phyloP scores from a whole-genome alignment of 2,113 vertebrate species.

The Daphoenositta chrysoptera region DNA sequence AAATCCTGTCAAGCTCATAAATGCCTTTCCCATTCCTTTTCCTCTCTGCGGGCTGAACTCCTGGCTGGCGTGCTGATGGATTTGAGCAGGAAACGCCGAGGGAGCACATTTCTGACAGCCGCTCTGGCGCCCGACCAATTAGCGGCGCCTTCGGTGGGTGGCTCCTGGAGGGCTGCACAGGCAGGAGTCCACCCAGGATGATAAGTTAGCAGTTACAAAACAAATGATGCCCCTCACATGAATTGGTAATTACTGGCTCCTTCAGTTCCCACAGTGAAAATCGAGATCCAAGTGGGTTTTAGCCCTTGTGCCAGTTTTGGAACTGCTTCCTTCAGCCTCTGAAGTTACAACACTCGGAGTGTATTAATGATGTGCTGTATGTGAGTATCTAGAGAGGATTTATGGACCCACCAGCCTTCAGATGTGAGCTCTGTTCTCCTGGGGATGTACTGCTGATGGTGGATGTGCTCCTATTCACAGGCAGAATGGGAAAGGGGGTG shows the following conservation, averaged over 20 bases:
- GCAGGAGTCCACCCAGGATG: neutral
- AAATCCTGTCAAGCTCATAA: conserved; percentile 35
- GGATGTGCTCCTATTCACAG: neutral
- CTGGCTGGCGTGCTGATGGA: neutral
- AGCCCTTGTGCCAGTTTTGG: neutral
- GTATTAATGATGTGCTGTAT: neutral
- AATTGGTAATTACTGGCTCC: neutral
- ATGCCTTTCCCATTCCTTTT: neutral
- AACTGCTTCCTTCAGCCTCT: neutral
- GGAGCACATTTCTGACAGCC: neutral
- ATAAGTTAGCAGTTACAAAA: neutral
- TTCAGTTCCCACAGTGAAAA: neutral
- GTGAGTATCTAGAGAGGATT: neutral
- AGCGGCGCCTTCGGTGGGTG: neutral
- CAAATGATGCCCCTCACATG: neutral
- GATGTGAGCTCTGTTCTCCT: neutral
- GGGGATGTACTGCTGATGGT: fast-evolving
- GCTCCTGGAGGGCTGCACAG: neutral
- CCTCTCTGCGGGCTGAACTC: neutral
- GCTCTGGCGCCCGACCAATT: neutral
- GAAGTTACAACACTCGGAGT: neutral
- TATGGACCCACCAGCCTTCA: neutral
- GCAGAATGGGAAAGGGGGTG: neutral
- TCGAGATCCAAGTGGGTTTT: neutral
- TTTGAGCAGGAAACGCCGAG: neutral